phyloP scores from a whole-genome alignment of 2,888 invertebrate genomes.

The Aporophyla nigra region DNA sequence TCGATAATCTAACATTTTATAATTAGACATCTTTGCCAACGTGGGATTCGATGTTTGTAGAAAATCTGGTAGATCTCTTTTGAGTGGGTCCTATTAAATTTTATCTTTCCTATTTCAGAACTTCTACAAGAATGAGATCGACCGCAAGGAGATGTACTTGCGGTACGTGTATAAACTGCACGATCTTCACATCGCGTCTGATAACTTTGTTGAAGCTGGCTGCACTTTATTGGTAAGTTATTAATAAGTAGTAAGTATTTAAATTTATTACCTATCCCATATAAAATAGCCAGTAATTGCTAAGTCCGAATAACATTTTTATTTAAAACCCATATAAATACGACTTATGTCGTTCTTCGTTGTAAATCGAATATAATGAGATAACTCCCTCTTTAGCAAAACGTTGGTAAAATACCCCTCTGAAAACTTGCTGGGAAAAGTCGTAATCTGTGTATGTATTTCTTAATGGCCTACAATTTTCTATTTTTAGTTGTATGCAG shows the following conservation, averaged over 20 bases:
- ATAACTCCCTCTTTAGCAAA: neutral
- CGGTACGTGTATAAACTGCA: constrained; percentile 98
- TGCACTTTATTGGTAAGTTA: constrained; percentile 94
- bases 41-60: too few species aligned
- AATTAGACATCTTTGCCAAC: too few species aligned
- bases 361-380: neutral
- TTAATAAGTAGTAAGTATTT: neutral
- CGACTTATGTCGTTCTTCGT: too few species aligned
- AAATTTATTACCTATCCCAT: too few species aligned
- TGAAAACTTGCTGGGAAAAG: neutral
- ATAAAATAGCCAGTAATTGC: neutral
- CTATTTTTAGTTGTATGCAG: constrained; percentile 93
- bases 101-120: constrained; percentile 91
- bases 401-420: neutral
- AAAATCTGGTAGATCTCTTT: too few species aligned
- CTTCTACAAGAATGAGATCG: constrained; percentile 98
- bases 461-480: neutral
- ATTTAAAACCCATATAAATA: too few species aligned
- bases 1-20: too few species aligned
- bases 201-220: constrained; percentile 98
- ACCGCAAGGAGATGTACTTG: constrained; percentile 98
- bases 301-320: neutral
- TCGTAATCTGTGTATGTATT: neutral
- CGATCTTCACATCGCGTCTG: constrained; percentile 97
- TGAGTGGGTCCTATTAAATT: too few species aligned